phyloP scores from a whole-genome alignment of 1,140 invertebrate species.

The Stenopsyche tienmushanensis region DNA sequence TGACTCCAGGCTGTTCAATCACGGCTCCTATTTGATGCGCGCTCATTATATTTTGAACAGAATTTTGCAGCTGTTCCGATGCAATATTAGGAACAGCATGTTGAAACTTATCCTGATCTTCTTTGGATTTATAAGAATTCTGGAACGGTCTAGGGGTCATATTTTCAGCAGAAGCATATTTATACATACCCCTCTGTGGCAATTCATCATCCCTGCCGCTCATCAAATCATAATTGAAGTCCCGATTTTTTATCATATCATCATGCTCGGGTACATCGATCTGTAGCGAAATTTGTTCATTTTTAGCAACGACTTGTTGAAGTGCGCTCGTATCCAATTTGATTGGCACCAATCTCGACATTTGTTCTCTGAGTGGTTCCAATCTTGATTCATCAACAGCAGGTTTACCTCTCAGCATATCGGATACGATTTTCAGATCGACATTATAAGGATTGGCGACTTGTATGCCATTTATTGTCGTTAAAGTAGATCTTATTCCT shows the following conservation, averaged over 20 bases:
- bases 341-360: conserved; percentile 45
- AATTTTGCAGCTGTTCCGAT: conserved; percentile 40
- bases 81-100: conserved; percentile 30
- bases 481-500: conserved; percentile 44
- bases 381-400: conserved; percentile 47
- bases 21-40: conserved; percentile 54
- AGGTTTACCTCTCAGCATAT: conserved; percentile 53
- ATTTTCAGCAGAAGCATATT: conserved; percentile 3
- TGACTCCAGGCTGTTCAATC: conserved; percentile 48
- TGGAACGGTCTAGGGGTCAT: conserved; percentile 15
- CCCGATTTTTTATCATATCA: conserved; percentile 19
- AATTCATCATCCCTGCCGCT: conserved; percentile 6
- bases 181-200: not conserved
- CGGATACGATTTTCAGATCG: conserved; percentile 52
- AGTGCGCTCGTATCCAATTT: conserved; percentile 52
- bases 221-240: conserved; percentile 21
- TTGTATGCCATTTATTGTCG: conserved; percentile 53
- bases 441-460: conserved; percentile 54
- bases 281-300: conserved; percentile 42
- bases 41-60: conserved; percentile 50
- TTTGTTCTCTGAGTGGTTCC: conserved; percentile 45
- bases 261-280: conserved; percentile 31
- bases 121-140: conserved; percentile 15
- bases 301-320: conserved; percentile 49
- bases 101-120: conserved; percentile 17